A percentile compares a stretch with the other conserved stretches of the same genome.
Evolutionary conservation across 1,140 invertebrate genomes (phyloP).

Genomic region (Tetramorium simillimum): DNA sequence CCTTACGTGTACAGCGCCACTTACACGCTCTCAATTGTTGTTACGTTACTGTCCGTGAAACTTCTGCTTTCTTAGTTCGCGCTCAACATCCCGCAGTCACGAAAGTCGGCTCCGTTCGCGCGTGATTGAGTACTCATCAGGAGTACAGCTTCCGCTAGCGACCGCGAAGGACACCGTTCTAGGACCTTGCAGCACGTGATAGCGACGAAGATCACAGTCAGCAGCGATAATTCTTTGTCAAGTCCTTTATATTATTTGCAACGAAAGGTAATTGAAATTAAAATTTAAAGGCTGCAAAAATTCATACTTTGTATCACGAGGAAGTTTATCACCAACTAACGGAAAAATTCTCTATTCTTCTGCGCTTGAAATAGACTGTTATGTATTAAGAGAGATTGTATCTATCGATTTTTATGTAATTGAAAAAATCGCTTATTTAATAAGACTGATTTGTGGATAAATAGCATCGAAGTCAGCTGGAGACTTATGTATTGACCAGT

Average conservation of each 20-base stretch:
- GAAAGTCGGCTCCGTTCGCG: conserved; percentile 21
- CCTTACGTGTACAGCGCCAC: not conserved
- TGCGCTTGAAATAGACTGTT: not conserved
- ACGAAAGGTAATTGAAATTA: conserved; percentile 1
- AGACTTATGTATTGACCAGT: conserved; percentile 25
- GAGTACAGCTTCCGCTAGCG: not conserved
- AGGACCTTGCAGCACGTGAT: not conserved
- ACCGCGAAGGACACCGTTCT: not conserved
- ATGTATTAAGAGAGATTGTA: conserved; percentile 10
- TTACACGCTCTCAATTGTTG: not conserved
- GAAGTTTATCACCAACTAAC: not conserved
- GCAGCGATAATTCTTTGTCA: not conserved
- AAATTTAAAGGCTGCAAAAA: not conserved
- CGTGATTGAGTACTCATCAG: not conserved
- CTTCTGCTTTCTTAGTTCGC: not conserved
- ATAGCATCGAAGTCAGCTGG: conserved; percentile 4
- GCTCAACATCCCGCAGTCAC: conserved; percentile 18
- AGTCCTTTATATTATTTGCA: not conserved
- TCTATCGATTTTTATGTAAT: conserved; percentile 5
- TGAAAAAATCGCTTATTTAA: not conserved
- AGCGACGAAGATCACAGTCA: not conserved
- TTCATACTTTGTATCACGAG: not conserved
- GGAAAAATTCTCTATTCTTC: not conserved
- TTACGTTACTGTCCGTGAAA: conserved; percentile 39
- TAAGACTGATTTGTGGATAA: conserved; percentile 15